These are phyloP conservation scores for Thereva unica DNA, from an alignment of 2,888 invertebrate species.

Conservation along the genomic window DNA sequence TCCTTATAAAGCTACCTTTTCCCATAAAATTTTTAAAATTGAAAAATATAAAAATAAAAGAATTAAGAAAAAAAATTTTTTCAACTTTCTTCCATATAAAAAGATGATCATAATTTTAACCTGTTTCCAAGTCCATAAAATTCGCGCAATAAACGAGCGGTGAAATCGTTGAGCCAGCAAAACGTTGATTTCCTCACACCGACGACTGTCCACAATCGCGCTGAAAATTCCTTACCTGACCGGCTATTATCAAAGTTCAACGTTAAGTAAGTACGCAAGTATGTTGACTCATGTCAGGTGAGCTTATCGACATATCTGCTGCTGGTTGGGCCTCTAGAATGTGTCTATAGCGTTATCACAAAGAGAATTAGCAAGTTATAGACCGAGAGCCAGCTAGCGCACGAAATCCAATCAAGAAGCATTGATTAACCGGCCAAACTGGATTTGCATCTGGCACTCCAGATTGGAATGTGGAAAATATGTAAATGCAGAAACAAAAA, in stretches of 20 bases:
- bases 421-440: conserved; percentile 36
- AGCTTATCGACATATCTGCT: no score
- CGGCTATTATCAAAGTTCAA: no score
- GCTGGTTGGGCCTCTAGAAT: no score
- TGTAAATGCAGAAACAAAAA: conserved; percentile 6
- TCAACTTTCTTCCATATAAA: conserved; percentile 12
- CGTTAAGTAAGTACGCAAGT: no score
- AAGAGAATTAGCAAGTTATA: no score
- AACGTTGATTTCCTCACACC: neutral
- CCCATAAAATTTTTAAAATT: no score
- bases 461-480: conserved; percentile 21
- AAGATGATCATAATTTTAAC: conserved; percentile 12
- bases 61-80: conserved; percentile 24
- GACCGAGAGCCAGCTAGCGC: neutral
- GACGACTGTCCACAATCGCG: no score
- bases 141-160: conserved; percentile 15
- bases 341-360: no score
- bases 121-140: conserved; percentile 32
- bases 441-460: conserved; percentile 38
- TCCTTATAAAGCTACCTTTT: no score
- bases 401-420: neutral
- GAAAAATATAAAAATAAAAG: conserved; percentile 6
- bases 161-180: conserved; percentile 13
- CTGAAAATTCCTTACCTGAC: no score
- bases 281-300: no score